phyloP scores from a whole-genome alignment of 1,140 invertebrate species.

The Pomphorhynchus laevis region DNA sequence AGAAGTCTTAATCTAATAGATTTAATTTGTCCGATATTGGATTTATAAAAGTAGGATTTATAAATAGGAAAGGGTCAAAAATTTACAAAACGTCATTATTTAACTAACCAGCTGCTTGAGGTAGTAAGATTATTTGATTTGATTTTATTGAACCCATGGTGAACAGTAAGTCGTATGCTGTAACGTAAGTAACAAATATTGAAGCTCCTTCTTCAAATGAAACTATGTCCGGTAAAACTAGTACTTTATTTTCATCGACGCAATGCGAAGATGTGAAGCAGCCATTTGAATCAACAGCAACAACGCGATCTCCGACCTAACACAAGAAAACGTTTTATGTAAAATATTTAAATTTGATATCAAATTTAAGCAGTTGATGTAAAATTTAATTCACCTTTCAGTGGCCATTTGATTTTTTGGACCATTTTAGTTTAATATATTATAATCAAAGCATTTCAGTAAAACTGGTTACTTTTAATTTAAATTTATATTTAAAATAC shows the following conservation, averaged over 20 bases:
- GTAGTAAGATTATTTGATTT: constrained; percentile 40
- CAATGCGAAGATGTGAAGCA: constrained; percentile 59
- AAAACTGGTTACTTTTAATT: too few relatives aligned
- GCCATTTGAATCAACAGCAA: constrained; percentile 39
- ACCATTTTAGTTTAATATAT: too few relatives aligned
- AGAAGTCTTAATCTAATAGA: too few relatives aligned
- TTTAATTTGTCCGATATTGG: too few relatives aligned
- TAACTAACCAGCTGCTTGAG: constrained; percentile 49
- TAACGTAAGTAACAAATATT: constrained; percentile 43
- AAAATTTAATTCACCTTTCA: too few relatives aligned
- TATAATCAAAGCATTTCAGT: too few relatives aligned
- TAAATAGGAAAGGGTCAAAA: not conserved
- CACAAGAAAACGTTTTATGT: constrained; percentile 12
- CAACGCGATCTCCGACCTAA: constrained; percentile 45
- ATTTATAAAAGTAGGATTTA: not conserved
- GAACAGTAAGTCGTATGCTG: constrained; percentile 46
- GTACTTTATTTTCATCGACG: too few relatives aligned
- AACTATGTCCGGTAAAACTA: constrained; percentile 38
- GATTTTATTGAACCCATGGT: constrained; percentile 36
- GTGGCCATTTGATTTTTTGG: too few relatives aligned
- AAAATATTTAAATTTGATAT: not conserved
- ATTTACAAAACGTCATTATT: constrained; percentile 27
- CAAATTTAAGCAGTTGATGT: not conserved
- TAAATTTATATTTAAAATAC: constrained; percentile 23
- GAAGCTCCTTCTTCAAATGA: constrained; percentile 38